A percentile compares a stretch with the other conserved stretches of the same genome.
phyloP scores from a whole-genome alignment of 2,888 invertebrate species.

The Amblyjoppa fuscipennis region DNA sequence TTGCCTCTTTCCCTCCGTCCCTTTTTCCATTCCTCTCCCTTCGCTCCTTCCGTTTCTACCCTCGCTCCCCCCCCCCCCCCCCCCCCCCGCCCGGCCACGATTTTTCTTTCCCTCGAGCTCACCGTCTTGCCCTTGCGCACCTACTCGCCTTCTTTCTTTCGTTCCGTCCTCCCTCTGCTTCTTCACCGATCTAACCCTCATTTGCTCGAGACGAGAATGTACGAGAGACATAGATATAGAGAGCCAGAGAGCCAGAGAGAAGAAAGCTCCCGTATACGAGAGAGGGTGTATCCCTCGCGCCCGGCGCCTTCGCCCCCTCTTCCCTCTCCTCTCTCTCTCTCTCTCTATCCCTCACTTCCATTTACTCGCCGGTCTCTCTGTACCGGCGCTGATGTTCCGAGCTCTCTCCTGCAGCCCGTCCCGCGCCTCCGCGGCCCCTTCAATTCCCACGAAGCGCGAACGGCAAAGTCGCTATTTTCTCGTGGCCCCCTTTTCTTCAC shows the following conservation, averaged over 20 bases:
- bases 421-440: constrained; percentile 71
- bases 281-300: constrained; percentile 61
- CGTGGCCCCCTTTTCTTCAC: constrained; percentile 81
- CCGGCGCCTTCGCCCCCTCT: constrained; percentile 33
- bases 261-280: constrained; percentile 38
- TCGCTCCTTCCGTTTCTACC: constrained; percentile 79
- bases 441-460: constrained; percentile 82
- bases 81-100: constrained; percentile 7
- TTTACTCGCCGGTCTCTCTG: constrained; percentile 79
- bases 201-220: constrained; percentile 30
- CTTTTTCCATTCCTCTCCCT: constrained; percentile 66
- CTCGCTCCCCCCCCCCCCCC: constrained; percentile 65
- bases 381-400: constrained; percentile 68
- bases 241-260: constrained; percentile 10
- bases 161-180: constrained; percentile 46
- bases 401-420: constrained; percentile 81
- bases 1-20: constrained; percentile 75
- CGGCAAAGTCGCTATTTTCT: constrained; percentile 81
- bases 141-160: constrained; percentile 32
- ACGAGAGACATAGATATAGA: constrained; percentile 22
- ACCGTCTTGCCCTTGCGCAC: constrained; percentile 48
- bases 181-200: constrained; percentile 48
- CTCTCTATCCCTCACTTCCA: constrained; percentile 84
- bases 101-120: constrained; percentile 54
- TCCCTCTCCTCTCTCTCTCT: constrained; percentile 80